Evolutionary conservation across 2,113 vertebrate genomes (phyloP).

Genomic region (Dipodomys spectabilis): DNA sequence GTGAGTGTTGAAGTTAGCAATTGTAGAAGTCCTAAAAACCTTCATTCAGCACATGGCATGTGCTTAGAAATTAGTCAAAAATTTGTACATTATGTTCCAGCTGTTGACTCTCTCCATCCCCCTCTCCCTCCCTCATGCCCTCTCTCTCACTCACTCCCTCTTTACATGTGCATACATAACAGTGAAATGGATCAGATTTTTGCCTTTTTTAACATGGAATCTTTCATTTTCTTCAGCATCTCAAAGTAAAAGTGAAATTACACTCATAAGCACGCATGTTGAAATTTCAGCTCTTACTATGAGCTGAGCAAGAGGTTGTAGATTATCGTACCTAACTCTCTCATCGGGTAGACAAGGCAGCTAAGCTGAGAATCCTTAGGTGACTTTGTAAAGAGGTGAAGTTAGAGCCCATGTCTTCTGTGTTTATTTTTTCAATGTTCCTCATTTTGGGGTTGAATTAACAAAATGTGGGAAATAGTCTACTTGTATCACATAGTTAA

Average conservation of each 20-base stretch:
- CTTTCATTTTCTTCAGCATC: constrained; percentile 45
- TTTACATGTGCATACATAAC: background rate
- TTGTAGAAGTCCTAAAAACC: constrained; percentile 76
- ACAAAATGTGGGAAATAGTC: background rate
- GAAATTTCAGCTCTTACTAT: background rate
- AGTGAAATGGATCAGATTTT: constrained; percentile 46
- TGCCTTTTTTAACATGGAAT: constrained; percentile 46
- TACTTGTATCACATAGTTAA: background rate
- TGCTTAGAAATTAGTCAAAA: constrained; percentile 73
- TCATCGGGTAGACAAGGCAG: background rate
- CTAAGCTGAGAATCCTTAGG: background rate
- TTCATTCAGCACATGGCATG: constrained; percentile 61
- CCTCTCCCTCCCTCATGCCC: too few species aligned
- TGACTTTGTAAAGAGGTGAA: background rate
- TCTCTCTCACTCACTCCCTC: background rate
- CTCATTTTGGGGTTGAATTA: background rate
- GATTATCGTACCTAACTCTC: background rate
- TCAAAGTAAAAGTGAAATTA: background rate
- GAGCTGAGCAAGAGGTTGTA: background rate
- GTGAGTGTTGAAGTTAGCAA: constrained; percentile 82
- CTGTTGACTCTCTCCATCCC: background rate
- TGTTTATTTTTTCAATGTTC: background rate
- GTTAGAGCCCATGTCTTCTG: background rate
- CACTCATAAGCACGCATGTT: background rate
- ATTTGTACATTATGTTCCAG: constrained; percentile 48